These are phyloP conservation scores for Triplophysa siluroides DNA, from an alignment of 2,113 vertebrate genomes.

Conservation along the genomic window DNA sequence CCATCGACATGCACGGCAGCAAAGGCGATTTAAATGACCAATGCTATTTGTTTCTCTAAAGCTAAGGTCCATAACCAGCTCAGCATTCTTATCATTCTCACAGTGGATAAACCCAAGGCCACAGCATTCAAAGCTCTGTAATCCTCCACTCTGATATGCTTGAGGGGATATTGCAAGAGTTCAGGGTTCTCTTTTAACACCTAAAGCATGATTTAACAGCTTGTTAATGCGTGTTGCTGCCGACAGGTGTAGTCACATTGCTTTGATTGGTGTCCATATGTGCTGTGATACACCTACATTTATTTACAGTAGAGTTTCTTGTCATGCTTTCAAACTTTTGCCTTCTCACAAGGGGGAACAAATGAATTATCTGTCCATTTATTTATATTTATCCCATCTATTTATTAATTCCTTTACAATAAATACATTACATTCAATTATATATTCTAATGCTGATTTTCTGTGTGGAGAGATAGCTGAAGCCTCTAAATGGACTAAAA, in stretches of 20 bases:
- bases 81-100: constrained; percentile 22
- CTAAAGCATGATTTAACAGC: not conserved
- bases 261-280: not conserved
- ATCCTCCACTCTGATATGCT: constrained; percentile 24
- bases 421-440: no score
- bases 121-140: constrained; percentile 14
- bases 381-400: no score
- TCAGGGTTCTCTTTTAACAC: not conserved
- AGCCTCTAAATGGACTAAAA: no score
- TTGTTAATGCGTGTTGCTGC: not conserved
- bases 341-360: not conserved
- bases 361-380: no score
- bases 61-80: constrained; percentile 16
- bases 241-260: not conserved
- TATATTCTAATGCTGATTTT: no score
- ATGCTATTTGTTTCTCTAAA: constrained; percentile 16
- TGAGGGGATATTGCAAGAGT: not conserved
- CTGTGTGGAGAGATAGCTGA: no score
- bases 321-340: not conserved
- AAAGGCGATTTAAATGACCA: constrained; percentile 12
- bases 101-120: constrained; percentile 26
- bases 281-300: not conserved
- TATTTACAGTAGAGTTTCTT: not conserved
- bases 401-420: no score
- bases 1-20: not conserved